Conservation (phyloP, 2,113 vertebrate genomes). For the Tragelaphus buxtoni region DNA sequence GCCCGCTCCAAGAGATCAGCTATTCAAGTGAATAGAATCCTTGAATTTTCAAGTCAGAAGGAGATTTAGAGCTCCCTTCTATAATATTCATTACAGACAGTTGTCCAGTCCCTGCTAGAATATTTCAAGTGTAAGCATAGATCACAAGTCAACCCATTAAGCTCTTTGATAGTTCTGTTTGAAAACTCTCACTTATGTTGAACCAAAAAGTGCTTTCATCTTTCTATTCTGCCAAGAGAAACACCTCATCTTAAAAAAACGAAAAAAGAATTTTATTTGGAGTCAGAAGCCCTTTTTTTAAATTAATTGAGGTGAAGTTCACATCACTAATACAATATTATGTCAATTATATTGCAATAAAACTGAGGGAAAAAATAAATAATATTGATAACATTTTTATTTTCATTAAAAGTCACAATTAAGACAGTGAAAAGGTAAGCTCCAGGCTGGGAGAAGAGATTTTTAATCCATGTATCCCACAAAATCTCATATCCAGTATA, state of each 20-base stretch:
- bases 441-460: background rate
- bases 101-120: background rate
- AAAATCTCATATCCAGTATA: background rate
- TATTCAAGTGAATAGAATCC: background rate
- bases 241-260: background rate
- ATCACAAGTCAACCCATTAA: background rate
- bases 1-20: background rate
- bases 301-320: background rate
- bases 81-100: background rate
- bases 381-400: conserved; percentile 27
- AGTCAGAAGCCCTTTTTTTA: background rate
- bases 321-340: background rate
- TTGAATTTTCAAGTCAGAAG: background rate
- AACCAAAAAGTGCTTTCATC: background rate
- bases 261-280: background rate
- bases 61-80: background rate
- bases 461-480: background rate
- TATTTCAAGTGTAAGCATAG: background rate
- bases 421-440: background rate
- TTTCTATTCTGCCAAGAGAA: background rate
- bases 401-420: background rate
- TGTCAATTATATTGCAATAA: background rate
- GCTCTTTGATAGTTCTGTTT: background rate
- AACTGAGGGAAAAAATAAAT: background rate
- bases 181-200: background rate